These are phyloP conservation scores for Oplegnathus fasciatus DNA, from an alignment of 2,113 vertebrate genomes.

Conservation along the genomic window DNA sequence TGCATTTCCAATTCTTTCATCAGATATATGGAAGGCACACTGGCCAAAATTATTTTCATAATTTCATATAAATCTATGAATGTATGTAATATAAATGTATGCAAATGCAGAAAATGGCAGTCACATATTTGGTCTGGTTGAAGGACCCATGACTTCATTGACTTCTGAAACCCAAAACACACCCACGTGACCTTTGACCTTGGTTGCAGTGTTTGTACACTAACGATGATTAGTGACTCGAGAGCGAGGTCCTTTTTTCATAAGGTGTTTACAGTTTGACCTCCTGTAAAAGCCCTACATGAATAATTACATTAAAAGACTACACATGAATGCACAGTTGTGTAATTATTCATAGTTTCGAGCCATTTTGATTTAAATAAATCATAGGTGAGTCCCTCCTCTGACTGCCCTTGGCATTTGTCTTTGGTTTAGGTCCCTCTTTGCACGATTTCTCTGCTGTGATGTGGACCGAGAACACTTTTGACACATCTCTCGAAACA, in stretches of 20 bases:
- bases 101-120: neutral
- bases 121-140: neutral
- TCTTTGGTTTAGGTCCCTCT: slow-evolving; percentile 75
- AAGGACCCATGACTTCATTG: neutral
- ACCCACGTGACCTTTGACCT: slow-evolving; percentile 45
- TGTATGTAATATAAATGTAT: neutral
- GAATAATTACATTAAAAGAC: slow-evolving; percentile 38
- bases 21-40: neutral
- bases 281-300: slow-evolving; percentile 21
- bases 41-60: neutral
- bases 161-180: neutral
- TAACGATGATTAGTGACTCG: neutral
- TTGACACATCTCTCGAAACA: slow-evolving; percentile 84
- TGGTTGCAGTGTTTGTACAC: slow-evolving; percentile 6
- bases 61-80: neutral
- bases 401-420: slow-evolving; percentile 69
- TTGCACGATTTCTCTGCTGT: slow-evolving; percentile 67
- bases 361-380: slow-evolving; percentile 62
- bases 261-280: slow-evolving; percentile 50
- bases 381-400: slow-evolving; percentile 74
- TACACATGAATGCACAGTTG: slow-evolving; percentile 12
- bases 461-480: slow-evolving; percentile 83
- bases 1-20: neutral
- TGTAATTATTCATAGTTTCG: slow-evolving; percentile 56
- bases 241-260: neutral